phyloP scores from a whole-genome alignment of 2,888 invertebrate genomes.

The Agriopis aurantiaria region DNA sequence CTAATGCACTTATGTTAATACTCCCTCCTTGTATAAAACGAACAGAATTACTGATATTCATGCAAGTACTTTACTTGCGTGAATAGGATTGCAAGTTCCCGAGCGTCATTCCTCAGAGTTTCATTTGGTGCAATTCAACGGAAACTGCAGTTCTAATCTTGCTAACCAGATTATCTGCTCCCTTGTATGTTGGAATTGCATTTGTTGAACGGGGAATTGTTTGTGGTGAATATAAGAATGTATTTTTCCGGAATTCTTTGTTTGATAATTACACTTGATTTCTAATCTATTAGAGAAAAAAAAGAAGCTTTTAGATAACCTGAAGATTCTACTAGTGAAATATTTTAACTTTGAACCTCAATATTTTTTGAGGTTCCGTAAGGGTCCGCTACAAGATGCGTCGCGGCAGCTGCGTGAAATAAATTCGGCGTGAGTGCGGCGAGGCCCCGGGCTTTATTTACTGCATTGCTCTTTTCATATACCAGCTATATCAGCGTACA shows the following conservation, averaged over 20 bases:
- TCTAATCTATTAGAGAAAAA: no score
- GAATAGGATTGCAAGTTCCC: constrained; percentile 16
- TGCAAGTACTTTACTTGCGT: neutral
- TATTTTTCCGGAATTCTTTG: neutral
- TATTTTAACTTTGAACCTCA: no score
- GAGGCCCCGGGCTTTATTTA: no score
- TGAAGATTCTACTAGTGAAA: no score
- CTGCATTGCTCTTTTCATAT: no score
- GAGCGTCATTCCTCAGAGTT: constrained; percentile 22
- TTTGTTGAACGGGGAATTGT: neutral
- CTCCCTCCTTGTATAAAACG: neutral
- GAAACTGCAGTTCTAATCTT: constrained; percentile 25
- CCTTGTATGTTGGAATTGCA: constrained; percentile 16
- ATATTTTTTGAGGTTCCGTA: no score
- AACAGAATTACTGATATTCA: constrained; percentile 7
- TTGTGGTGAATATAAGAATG: neutral
- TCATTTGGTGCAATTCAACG: constrained; percentile 30
- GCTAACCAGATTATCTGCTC: constrained; percentile 25
- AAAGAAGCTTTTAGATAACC: no score
- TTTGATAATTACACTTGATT: neutral
- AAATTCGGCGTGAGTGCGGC: no score
- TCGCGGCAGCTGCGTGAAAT: no score
- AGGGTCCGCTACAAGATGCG: no score
- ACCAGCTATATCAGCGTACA: no score
- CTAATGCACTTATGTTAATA: constrained; percentile 5